Base-by-base conservation (phyloP, 2,113 vertebrate genomes). In the Trogon surrucura region DNA sequence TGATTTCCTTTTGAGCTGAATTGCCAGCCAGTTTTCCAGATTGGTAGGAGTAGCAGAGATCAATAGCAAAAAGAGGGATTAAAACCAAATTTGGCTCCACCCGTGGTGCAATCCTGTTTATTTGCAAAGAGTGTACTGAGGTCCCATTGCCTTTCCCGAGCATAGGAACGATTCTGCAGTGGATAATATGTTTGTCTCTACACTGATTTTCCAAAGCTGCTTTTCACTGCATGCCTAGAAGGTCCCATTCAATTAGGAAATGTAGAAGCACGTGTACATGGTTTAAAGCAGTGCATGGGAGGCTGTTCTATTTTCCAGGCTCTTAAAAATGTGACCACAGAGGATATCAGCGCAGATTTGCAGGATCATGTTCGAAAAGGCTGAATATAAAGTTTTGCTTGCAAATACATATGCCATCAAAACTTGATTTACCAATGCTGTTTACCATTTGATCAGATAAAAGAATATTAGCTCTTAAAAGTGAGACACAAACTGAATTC, bases 361-460 rank as follows among this genome's bases (percentile, higher is more conserved):
- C 80, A 80, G 69, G n/a, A 91, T 95, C 88, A 75, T 92, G 85
- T 91, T 78, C 66, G 92, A 84, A 93, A 88, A 94, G 57, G 80
- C 57, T 89, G 95, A 93, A 93, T 95, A 92, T 72, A 84, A 95
- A 92, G 70, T 92, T 96, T 81, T 91, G 95, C 96, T 96, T 95
- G 95, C 86, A 95, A 94, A 96, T 93, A 85, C 65, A 89, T 89
- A 89, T 79, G 77, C 88, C 83, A 79, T 65, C 86, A 79, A 96
- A 96, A 96, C 73, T 81, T 93, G 86, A 95, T 96, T 97, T 96
- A 72, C 47, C 77, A 65, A 53, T 74, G 80, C 86, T 95, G 61
- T 91, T 97, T 97, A 96, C 92, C 95, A 96, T 96, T 96, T 96
- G 83, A 96, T 96, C 61, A 72, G 83, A 96, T 96, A 94, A 96